Evolutionary conservation across 1,140 invertebrate genomes (phyloP).

Genomic region (Chelonus insularis): DNA sequence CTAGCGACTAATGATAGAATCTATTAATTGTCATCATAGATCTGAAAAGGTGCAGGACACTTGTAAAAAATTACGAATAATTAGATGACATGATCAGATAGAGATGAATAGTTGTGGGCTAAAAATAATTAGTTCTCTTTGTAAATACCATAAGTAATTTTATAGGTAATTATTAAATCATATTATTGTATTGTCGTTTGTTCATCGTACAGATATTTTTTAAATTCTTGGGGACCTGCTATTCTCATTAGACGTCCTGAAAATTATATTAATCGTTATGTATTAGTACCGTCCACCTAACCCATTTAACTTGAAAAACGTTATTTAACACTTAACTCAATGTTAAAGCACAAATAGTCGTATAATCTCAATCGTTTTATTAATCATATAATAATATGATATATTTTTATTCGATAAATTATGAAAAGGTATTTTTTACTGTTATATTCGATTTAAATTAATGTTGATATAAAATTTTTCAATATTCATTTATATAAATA

Average conservation of each 20-base stretch:
- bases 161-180: constrained; percentile 10
- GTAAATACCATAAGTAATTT: background rate
- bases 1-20: constrained; percentile 40
- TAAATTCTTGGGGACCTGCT: constrained; percentile 38
- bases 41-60: constrained; percentile 28
- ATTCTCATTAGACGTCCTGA: constrained; percentile 48
- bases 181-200: background rate
- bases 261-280: too few relatives aligned
- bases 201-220: constrained; percentile 19
- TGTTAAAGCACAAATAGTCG: background rate
- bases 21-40: constrained; percentile 25
- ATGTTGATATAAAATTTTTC: too few relatives aligned
- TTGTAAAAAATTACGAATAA: constrained; percentile 30
- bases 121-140: constrained; percentile 8
- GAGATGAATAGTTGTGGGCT: background rate
- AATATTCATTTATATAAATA: too few relatives aligned
- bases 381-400: background rate
- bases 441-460: too few relatives aligned
- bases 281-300: constrained; percentile 54
- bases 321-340: too few relatives aligned
- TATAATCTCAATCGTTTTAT: constrained; percentile 12
- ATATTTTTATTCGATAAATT: too few relatives aligned
- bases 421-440: too few relatives aligned
- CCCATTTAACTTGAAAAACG: too few relatives aligned
- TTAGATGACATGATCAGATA: constrained; percentile 33